Evolutionary conservation across 2,797 vertebrate species (phyloP).

Genomic region (Atherinosoma microstoma): DNA sequence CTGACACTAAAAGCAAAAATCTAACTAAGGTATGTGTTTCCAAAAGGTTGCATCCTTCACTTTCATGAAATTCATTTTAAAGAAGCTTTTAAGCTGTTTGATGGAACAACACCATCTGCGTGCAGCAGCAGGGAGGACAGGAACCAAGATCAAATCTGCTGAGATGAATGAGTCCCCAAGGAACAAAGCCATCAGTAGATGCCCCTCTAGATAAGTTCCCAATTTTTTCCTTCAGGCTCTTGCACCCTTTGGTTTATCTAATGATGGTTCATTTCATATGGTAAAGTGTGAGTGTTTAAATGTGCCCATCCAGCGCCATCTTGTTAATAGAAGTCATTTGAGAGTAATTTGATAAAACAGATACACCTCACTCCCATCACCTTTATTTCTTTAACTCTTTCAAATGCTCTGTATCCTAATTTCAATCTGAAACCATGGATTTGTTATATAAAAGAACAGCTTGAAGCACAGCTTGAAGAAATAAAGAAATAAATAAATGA

Average conservation of each 20-base stretch:
- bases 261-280: slow-evolving; percentile 40
- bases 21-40: slow-evolving; percentile 11
- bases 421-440: slow-evolving; percentile 3
- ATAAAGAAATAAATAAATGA: not conserved
- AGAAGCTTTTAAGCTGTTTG: slow-evolving; percentile 36
- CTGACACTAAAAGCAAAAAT: not conserved
- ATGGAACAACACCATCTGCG: slow-evolving; percentile 59
- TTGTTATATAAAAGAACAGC: slow-evolving; percentile 62
- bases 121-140: slow-evolving; percentile 57
- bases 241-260: slow-evolving; percentile 31
- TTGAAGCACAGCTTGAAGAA: slow-evolving; percentile 63
- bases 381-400: not conserved
- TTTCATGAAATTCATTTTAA: slow-evolving; percentile 33
- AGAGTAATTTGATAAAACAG: not conserved
- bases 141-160: slow-evolving; percentile 69
- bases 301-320: not conserved
- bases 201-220: slow-evolving; percentile 58
- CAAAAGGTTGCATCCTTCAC: not conserved
- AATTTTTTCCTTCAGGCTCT: slow-evolving; percentile 50
- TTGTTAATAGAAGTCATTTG: not conserved
- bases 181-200: slow-evolving; percentile 63
- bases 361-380: not conserved
- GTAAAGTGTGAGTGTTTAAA: slow-evolving; percentile 5
- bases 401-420: slow-evolving; percentile 6
- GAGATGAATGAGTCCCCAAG: slow-evolving; percentile 70